phyloP scores from a whole-genome alignment of 2,888 invertebrate genomes.

The Boloria euphrosyne region DNA sequence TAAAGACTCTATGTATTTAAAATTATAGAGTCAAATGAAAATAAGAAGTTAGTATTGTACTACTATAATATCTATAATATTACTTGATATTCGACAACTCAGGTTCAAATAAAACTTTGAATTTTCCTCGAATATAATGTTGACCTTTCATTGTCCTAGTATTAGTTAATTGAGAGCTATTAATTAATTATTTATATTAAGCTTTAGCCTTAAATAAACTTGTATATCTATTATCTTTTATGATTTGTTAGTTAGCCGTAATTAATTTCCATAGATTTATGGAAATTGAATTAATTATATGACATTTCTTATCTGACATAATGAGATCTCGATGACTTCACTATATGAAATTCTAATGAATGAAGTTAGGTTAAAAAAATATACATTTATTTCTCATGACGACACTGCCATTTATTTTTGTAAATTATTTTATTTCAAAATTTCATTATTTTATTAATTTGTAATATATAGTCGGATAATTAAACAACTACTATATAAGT shows the following conservation, averaged over 20 bases:
- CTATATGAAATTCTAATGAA: background rate
- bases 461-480: background rate
- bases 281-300: constrained; percentile 10
- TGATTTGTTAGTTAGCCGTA: constrained; percentile 2
- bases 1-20: no score
- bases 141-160: background rate
- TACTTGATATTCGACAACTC: background rate
- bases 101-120: background rate
- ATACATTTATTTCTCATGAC: background rate
- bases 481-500: background rate
- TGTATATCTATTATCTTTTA: constrained; percentile 14
- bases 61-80: no score
- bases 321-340: constrained; percentile 13
- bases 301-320: constrained; percentile 1
- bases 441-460: background rate
- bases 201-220: constrained; percentile 14
- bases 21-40: no score
- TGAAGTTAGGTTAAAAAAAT: background rate
- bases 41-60: no score
- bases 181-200: constrained; percentile 32
- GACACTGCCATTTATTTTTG: constrained; percentile 18
- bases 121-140: background rate
- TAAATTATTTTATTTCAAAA: constrained; percentile 19
- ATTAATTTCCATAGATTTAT: constrained; percentile 12
- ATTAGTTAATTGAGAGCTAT: constrained; percentile 34